Base-by-base conservation (phyloP, 2,113 vertebrate species). In the Mesembrinibis cayennensis region DNA sequence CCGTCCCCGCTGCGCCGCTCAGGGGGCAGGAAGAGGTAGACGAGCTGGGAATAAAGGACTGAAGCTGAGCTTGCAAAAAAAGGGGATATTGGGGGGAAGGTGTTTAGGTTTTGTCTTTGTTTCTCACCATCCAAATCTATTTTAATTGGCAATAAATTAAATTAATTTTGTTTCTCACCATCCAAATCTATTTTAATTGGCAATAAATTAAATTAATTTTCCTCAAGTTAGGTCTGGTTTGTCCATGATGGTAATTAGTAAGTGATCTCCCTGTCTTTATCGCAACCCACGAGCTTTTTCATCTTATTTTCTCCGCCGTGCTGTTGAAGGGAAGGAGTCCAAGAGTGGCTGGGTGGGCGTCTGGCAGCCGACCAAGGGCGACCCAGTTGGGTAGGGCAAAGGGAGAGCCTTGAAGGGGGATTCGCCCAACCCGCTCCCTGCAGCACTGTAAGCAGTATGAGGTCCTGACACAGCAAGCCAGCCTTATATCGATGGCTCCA, bases 81-180 rank as follows among this genome's bases (percentile, higher is more conserved):
- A 38, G 17, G 1, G 0, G 5, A 3, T 3, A 18, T 4, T 5
- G 16, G 21, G 14, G 6, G 7, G 9, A 80, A 82, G n/a, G 13
- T 26, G 14, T 45, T 76, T 20, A 52, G 7, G 3, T 76, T 91
- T 82, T 56, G 40, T 36, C 42, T 71, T 79, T 56, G 36, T 13
- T 89, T 65, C 55, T 70, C 30, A 30, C 16, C 6, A 3, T 30
- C 29, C 50, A 30, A 73, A 82, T 56, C 12, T 74, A 50, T 78
- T 78, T 93, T 78, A 91, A 66, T 29, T 61, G 36, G 19, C 67
- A 76, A 9, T 13, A 76, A 65, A 86, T 45, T 26, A 40, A 38
- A 32, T 62, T 15, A 32, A 19, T 45, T 87, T 83, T 49, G 36
- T 13, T 89, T 65, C 55, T 70, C 30, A 30, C 16, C 6, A 3